These are phyloP conservation scores for Rattus norvegicus DNA, from an alignment of 2,113 vertebrate genomes.

Conservation along the genomic window GRCr8 NC_086031.1:23231001-23231500, in stretches of 20 bases:
- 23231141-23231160: not conserved
- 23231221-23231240: not conserved
- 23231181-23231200: too few species aligned
- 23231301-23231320: conserved; percentile 82
- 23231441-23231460: conserved; percentile 75
- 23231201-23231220: accelerated
- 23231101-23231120: not conserved
- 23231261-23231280: not conserved
- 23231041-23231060: not conserved
- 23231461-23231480: conserved; percentile 74
- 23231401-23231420: conserved; percentile 90
- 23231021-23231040: not conserved
- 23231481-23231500: conserved; percentile 83
- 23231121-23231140: not conserved
- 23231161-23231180: not conserved
- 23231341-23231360: conserved; percentile 85
- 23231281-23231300: conserved; percentile 1
- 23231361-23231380: conserved; percentile 88
- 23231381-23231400: conserved; percentile 86
- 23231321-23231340: conserved; percentile 82
- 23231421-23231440: conserved; percentile 85
- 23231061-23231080: not conserved
- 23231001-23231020: not conserved
- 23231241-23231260: not conserved
- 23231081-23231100: not conserved